phyloP scores from a whole-genome alignment of 2,888 invertebrate species.

The Exocentrus adspersus region DNA sequence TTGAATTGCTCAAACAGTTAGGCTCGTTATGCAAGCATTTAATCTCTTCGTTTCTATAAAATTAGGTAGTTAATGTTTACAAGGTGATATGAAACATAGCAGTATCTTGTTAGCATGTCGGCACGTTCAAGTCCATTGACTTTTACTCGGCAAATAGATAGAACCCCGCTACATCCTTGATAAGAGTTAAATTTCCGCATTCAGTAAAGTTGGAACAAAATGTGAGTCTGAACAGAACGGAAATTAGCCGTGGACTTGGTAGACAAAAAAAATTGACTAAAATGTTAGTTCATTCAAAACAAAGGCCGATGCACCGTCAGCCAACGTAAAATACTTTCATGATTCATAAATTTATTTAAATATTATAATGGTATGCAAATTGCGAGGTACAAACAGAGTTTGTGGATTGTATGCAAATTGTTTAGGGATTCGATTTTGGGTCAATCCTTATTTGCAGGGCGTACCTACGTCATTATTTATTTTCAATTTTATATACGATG shows the following conservation, averaged over 20 bases:
- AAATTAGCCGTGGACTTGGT: too few relatives aligned
- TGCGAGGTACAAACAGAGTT: background rate
- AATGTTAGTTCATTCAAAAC: too few relatives aligned
- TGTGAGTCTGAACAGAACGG: too few relatives aligned
- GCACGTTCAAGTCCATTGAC: background rate
- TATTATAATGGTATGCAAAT: background rate
- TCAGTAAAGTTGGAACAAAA: too few relatives aligned
- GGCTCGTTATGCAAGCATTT: too few relatives aligned
- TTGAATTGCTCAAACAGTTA: too few relatives aligned
- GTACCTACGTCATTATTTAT: background rate
- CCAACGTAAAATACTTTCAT: too few relatives aligned
- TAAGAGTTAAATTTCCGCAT: background rate
- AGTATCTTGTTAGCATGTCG: background rate
- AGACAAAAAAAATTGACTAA: too few relatives aligned
- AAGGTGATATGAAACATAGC: background rate
- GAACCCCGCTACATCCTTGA: background rate
- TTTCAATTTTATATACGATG: too few relatives aligned
- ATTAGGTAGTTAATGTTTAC: background rate
- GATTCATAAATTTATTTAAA: background rate
- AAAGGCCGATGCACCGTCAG: too few relatives aligned
- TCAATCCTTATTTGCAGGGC: background rate
- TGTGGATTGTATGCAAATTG: constrained; percentile 14
- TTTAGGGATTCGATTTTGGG: background rate
- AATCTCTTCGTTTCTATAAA: background rate
- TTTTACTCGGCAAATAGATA: background rate